Evolutionary conservation across 2,888 invertebrate species (phyloP), one percentile per base, ranked within the genome.

Genomic region (Trissolcus japonicus): DNA sequence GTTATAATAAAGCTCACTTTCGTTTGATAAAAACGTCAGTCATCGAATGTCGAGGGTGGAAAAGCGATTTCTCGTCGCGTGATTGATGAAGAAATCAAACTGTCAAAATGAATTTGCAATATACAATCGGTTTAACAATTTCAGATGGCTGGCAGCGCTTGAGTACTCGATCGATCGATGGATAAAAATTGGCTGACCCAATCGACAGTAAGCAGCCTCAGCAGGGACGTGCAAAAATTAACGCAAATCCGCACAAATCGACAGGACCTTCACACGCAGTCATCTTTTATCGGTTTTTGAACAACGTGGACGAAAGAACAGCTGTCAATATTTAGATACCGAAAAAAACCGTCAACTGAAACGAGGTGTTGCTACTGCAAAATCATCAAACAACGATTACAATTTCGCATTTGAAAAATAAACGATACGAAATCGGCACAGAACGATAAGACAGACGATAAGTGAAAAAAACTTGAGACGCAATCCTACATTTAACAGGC

Each of bases 81-180:
- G 48, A 60, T 54, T 60, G 63, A 65, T 65, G 48, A 72, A 63
- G 51, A 63, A 68, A 68, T 59, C 59, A 48, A 46, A 21, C 43
- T 55, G 60, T 35, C 41, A 21, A 60, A 55, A 55, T 29, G 53
- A 21, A 65, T 69, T 59, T 35, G 59, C 35, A 43, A 61, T 60
- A 69, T 69, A 67, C 65, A 65, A 55, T 54, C 51, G 71, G 71
- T 63, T 78, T 80, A 62, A 82, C 80, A 75, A 82, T 92, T 91
- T 17, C 90, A 97, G 97, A 84, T 98, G 97, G 97, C 92, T 97
- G 89, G 96, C 97, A 78, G 97, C 97, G 76, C 90, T 97, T 86
- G 97, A 97, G 89, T 97, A 96, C 89, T 97, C 97, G 73, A 97
- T 98, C 90, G 97, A 97, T 89, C 93, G 96, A 83, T 98, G 97